Evolutionary conservation across 2,113 vertebrate species (phyloP).

Genomic region (Perca fluviatilis): DNA sequence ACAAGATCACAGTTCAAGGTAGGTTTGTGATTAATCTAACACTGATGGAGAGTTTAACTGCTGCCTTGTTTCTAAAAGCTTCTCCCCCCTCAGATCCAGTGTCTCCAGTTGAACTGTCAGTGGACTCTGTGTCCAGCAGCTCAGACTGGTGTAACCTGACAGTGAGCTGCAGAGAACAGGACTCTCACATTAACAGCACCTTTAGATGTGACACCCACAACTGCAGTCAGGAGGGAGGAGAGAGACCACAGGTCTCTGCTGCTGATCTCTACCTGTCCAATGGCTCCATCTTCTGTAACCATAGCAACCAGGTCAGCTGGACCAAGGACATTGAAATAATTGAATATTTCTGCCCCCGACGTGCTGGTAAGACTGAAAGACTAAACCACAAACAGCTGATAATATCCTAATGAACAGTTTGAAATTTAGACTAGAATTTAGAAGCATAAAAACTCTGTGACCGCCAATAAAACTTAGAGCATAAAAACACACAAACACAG

Average conservation of each 20-base stretch:
- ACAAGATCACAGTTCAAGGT: too few relatives aligned
- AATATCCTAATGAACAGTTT: too few relatives aligned
- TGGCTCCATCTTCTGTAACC: slow-evolving; percentile 37
- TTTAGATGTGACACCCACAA: background rate
- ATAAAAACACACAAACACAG: too few relatives aligned
- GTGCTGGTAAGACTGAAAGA: too few relatives aligned
- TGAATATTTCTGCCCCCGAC: too few relatives aligned
- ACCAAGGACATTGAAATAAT: rapidly evolving
- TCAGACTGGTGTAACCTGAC: slow-evolving; percentile 21
- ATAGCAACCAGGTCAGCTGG: slow-evolving; percentile 58
- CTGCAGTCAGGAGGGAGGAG: slow-evolving; percentile 27
- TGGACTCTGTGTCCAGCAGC: background rate
- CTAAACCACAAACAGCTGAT: too few relatives aligned
- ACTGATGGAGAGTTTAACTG: too few relatives aligned
- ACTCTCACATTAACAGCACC: slow-evolving; percentile 22
- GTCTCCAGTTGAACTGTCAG: background rate
- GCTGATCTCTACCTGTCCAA: slow-evolving; percentile 1
- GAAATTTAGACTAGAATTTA: too few relatives aligned
- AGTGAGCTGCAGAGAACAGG: slow-evolving; percentile 40
- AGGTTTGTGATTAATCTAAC: too few relatives aligned
- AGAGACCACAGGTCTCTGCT: background rate
- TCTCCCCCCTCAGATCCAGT: slow-evolving; percentile 39
- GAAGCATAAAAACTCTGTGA: too few relatives aligned
- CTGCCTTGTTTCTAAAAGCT: too few relatives aligned
- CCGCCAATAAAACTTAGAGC: too few relatives aligned